Evolutionary conservation across 2,113 vertebrate genomes (phyloP), one percentile per base, ranked within the genome.

Genomic region (Heterotilapia buettikoferi): DNA sequence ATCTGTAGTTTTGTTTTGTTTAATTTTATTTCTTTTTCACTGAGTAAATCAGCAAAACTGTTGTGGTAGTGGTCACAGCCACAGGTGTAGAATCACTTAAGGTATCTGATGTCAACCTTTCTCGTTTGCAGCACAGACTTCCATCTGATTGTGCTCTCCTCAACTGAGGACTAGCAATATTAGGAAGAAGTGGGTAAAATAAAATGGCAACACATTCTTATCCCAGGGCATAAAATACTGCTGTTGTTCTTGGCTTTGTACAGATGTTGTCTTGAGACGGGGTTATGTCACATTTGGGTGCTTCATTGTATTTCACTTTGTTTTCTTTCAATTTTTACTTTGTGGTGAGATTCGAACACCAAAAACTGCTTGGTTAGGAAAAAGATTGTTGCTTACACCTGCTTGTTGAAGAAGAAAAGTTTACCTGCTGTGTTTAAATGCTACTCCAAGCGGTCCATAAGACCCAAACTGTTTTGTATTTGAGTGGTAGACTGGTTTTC

Each of bases 21-120:
- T 66, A n/a, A 21, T 21, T 68, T 68, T 68, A 21, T 14, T 21
- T 79, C 63, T 85, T 36, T 57, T 11, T 79, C 2, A 29, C 36
- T 5, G 11, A 78, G 47, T 53, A 53, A 90, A 68, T 54, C 80
- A 82, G 71, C 82, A 24, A 56, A 87, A 54, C 76, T 84, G 7
- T 21, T 12, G 6, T 19, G 38, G 54, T 18, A 9, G 43, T 52
- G 71, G 86, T 57, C 61, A 40, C 36, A 8, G 45, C 80, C 53
- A 33, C 33, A n/a, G 8, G 59, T 45, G 47, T 61, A 53, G 56
- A 61, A 68, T 86, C 86, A 36, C 54, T 38, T n/a, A 21, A n/a
- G 43, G 86, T 88, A 54, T 82, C 87, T 57, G 91, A 92, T 89
- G 91, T 94, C 87, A 79, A 38, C 53, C 24, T 38, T 90, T 59